Base-by-base conservation (phyloP, 2,888 invertebrate genomes). In the Stenotaenia linearis region DNA sequence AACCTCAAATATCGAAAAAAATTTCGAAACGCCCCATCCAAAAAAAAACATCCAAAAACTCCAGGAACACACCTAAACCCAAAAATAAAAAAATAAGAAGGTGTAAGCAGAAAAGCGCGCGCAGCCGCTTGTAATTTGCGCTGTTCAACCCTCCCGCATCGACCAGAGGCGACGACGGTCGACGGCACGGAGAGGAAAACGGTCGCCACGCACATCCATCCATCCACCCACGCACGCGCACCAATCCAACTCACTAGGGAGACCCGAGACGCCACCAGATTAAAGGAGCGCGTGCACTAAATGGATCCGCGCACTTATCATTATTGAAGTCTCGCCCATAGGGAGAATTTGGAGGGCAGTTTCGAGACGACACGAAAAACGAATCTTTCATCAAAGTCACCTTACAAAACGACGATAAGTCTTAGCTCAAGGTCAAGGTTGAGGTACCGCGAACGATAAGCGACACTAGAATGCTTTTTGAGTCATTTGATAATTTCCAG, bases 261-360 rank as follows among this genome's bases (percentile, higher is more conserved):
- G 75, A 75, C 75, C 15, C 75, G 75, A 28, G 30, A 30, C 75
- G 56, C 56, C 37, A 61, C 21, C 30, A 75, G 75, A 75, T 75
- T 75, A 75, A 75, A 75, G 75, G 75, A 28, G 75, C 75, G 75
- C 75, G 28, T 32, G 75, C 75, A 28, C 75, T 75, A 75, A 56
- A 75, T 75, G 75, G 75, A 75, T 75, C 25, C 75, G 75, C 75
- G 75, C 75, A 75, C 75, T 75, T 75, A 75, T 75, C 75, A 75
- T 75, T 75, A 75, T 75, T 75, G 75, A 75, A 75, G 75, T 75
- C 23, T 28, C n/a, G 75, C 56, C 56, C 56, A 23, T 56, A 56
- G 56, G 56, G 56, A 56, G 56, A 56, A 56, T 56, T 56, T 56
- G 18, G 18, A 56, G 37, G n/a, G n/a, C n/a, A n/a, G n/a, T n/a